Conservation (phyloP, 2,888 invertebrate genomes). For the Troglohyphantes excavatus region DNA sequence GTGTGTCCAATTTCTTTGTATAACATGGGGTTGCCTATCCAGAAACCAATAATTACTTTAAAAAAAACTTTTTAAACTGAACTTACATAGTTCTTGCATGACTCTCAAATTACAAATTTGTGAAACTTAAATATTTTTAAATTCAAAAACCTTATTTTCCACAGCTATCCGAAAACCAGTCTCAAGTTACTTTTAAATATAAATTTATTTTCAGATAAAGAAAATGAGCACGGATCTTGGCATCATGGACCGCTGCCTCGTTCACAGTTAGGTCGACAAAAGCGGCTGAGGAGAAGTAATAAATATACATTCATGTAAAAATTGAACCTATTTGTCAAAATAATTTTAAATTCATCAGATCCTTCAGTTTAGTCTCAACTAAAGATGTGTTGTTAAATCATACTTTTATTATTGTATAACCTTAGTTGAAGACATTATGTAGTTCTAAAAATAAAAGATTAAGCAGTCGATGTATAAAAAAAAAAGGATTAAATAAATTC, state of each 20-base stretch:
- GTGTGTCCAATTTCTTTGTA: no score
- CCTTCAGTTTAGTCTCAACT: background rate
- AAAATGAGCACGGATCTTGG: constrained; percentile 52
- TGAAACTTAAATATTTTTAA: no score
- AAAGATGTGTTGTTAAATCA: background rate
- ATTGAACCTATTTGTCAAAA: background rate
- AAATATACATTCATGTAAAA: constrained; percentile 52
- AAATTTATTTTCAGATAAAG: constrained; percentile 14
- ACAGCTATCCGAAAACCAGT: no score
- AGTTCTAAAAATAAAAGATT: background rate
- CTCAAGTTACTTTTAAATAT: no score
- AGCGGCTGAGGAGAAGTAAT: constrained; percentile 31
- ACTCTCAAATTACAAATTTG: no score
- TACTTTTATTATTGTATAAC: background rate
- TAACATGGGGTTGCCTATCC: no score
- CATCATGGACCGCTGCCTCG: constrained; percentile 58
- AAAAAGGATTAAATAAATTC: no score
- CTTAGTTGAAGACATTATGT: background rate
- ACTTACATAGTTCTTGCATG: no score
- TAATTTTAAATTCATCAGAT: constrained; percentile 6
- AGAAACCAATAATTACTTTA: no score
- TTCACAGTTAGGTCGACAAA: constrained; percentile 35
- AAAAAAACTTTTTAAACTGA: no score
- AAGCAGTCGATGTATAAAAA: no score
- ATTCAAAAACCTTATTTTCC: no score